These are phyloP conservation scores for Heliconius melpomene DNA, from an alignment of 1,140 invertebrate species.

Conservation along the genomic window DNA sequence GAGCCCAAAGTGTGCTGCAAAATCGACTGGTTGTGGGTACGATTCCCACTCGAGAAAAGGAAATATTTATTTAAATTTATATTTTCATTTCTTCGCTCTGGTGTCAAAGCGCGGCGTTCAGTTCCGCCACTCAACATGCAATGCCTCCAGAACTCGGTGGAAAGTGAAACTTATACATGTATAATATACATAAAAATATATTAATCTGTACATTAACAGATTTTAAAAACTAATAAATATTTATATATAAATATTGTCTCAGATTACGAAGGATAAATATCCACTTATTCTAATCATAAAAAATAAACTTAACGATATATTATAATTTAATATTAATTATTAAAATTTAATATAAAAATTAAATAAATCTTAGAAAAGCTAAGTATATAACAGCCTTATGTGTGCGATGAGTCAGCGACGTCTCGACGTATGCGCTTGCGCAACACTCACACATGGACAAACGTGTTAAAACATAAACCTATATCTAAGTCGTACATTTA, in stretches of 20 bases:
- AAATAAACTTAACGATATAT: background rate
- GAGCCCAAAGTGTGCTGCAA: too few species aligned
- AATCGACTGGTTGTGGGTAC: too few species aligned
- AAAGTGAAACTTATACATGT: background rate
- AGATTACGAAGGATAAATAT: background rate
- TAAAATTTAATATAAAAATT: background rate
- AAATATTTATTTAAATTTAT: too few species aligned
- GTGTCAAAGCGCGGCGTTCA: too few species aligned
- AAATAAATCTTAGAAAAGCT: background rate
- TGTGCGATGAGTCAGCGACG: conserved; percentile 59
- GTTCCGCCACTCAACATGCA: too few species aligned
- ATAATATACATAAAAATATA: background rate
- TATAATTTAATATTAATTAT: background rate
- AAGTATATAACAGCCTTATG: conserved; percentile 45
- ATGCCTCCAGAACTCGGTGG: too few species aligned
- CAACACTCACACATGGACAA: conserved; percentile 55
- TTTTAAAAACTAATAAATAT: background rate
- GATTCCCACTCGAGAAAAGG: too few species aligned
- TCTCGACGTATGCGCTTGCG: conserved; percentile 62
- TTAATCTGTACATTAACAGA: background rate
- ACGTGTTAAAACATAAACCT: conserved; percentile 8
- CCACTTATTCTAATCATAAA: background rate
- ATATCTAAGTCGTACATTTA: conserved; percentile 35
- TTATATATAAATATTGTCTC: background rate
- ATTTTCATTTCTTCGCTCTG: too few species aligned